Evolutionary conservation across 2,113 vertebrate species (phyloP).

Genomic region (Ctenodactylus gundi): DNA sequence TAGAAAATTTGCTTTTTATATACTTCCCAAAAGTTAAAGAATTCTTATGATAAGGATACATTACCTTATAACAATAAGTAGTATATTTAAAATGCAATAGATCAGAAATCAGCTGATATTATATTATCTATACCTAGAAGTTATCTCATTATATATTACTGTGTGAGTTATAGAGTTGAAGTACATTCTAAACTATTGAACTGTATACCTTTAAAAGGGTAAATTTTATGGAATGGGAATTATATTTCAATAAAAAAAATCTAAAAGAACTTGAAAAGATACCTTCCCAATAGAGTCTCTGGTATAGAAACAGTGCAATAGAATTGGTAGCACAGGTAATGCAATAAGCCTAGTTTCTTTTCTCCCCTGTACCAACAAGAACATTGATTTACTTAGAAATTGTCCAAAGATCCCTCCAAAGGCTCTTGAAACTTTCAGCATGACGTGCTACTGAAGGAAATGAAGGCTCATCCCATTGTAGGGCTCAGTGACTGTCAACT

Average conservation of each 20-base stretch:
- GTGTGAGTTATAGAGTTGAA: neutral
- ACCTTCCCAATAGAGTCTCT: neutral
- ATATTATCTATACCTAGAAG: neutral
- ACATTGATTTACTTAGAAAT: neutral
- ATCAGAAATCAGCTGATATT: neutral
- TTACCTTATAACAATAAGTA: neutral
- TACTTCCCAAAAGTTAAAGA: constrained; percentile 9
- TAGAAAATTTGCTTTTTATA: neutral
- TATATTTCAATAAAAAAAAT: neutral
- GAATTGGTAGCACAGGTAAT: neutral
- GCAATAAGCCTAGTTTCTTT: neutral
- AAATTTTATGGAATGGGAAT: neutral
- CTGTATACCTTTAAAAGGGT: neutral
- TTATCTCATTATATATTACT: neutral
- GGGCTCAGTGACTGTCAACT: neutral
- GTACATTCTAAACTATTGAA: neutral
- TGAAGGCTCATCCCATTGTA: neutral
- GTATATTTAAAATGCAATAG: neutral
- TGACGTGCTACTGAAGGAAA: neutral
- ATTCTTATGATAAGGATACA: neutral
- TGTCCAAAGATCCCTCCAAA: neutral
- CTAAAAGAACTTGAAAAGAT: constrained; percentile 5
- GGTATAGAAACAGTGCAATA: neutral
- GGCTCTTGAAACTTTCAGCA: neutral
- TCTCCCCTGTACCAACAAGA: neutral